A percentile compares a stretch with the other conserved stretches of the same genome.
phyloP scores from a whole-genome alignment of 2,888 invertebrate genomes.

The Steinernema hermaphroditum region DNA sequence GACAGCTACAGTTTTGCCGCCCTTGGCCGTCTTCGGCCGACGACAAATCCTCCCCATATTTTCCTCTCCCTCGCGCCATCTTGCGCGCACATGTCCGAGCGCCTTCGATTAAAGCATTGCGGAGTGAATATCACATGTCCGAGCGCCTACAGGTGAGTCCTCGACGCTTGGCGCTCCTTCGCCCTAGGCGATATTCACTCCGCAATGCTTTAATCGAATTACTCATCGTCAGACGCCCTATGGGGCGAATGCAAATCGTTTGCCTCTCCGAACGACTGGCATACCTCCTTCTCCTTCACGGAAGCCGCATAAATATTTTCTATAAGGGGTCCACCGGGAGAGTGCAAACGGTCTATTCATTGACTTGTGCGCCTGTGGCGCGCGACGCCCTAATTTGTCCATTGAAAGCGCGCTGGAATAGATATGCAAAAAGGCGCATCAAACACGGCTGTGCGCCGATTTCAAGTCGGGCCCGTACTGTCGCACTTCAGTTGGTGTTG shows the following conservation, averaged over 20 bases:
- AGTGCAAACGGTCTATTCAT: neutral
- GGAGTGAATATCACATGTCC: neutral
- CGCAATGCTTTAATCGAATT: neutral
- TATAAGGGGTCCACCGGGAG: neutral
- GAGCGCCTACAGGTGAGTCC: neutral
- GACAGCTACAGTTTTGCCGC: slow-evolving; percentile 1
- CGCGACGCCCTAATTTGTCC: neutral
- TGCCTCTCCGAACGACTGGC: neutral
- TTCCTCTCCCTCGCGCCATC: slow-evolving; percentile 6
- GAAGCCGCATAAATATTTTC: neutral
- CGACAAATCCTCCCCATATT: slow-evolving; percentile 17
- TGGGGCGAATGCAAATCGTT: neutral
- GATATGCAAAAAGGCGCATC: slow-evolving; percentile 23
- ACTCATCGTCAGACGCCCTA: neutral
- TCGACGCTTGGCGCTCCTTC: neutral
- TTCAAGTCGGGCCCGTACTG: too few relatives aligned
- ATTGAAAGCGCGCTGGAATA: neutral
- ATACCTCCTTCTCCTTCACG: neutral
- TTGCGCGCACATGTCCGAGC: neutral
- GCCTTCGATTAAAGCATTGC: neutral
- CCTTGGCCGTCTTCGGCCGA: slow-evolving; percentile 7
- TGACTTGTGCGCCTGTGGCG: neutral
- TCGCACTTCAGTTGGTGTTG: too few relatives aligned
- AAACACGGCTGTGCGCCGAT: slow-evolving; percentile 3
- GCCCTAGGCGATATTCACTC: neutral